Conservation (phyloP, 2,888 invertebrate species). For the Caenorhabditis sp. region DNA sequence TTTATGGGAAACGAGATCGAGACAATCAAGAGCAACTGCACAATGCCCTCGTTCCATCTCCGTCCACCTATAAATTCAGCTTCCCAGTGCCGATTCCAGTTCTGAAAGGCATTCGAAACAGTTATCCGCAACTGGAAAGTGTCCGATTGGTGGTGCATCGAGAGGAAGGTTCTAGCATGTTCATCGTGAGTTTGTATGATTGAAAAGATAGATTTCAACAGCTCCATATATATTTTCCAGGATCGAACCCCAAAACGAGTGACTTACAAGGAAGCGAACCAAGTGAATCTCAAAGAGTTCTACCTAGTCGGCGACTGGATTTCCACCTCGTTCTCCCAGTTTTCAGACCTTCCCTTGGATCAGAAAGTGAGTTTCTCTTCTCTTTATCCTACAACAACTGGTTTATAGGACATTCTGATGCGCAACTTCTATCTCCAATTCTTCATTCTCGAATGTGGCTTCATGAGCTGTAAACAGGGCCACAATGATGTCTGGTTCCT, state of each 20-base stretch:
- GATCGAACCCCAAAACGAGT: slow-evolving; percentile 43
- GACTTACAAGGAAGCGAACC: slow-evolving; percentile 65
- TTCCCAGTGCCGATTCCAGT: slow-evolving; percentile 21
- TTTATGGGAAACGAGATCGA: slow-evolving; percentile 53
- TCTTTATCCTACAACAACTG: not conserved
- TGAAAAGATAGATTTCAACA: not conserved
- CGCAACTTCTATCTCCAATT: slow-evolving; percentile 67
- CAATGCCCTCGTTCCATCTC: not conserved
- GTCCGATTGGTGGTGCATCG: slow-evolving; percentile 28
- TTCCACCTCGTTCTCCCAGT: slow-evolving; percentile 55
- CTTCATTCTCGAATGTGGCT: slow-evolving; percentile 65
- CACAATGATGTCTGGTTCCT: slow-evolving; percentile 38
- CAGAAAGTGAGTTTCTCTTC: slow-evolving; percentile 48
- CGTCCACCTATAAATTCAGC: not conserved
- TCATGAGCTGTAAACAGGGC: slow-evolving; percentile 39
- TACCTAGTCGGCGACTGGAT: slow-evolving; percentile 63
- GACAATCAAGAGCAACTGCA: slow-evolving; percentile 4
- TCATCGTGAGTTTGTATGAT: slow-evolving; percentile 17
- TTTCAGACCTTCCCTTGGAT: slow-evolving; percentile 35
- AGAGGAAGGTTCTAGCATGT: slow-evolving; percentile 22
- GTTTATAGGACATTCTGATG: slow-evolving; percentile 53
- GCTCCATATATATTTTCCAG: slow-evolving; percentile 12
- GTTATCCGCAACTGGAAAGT: slow-evolving; percentile 41
- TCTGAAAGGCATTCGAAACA: slow-evolving; percentile 12
- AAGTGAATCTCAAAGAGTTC: slow-evolving; percentile 55